Evolutionary conservation across 30 jellyfish, hydroid and myxozoan species (phyloP).

Genomic region (Turritopsis rubra): DNA sequence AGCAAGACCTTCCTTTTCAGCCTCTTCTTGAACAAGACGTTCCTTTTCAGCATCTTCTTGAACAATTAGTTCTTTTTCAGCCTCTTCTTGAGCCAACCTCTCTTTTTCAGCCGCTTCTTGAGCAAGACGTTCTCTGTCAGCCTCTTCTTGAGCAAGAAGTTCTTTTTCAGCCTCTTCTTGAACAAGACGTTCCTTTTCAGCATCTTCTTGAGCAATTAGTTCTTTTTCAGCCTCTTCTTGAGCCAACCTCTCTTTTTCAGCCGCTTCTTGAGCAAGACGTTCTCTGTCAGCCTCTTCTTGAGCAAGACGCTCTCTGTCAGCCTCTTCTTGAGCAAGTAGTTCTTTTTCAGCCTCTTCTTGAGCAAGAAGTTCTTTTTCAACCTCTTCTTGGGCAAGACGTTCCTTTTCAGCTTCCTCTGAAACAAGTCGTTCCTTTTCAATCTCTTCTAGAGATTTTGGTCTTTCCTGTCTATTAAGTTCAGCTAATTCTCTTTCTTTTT

Average conservation of each 20-base stretch:
- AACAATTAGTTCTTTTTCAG: conserved; percentile 20
- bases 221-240: conserved; percentile 23
- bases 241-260: conserved; percentile 18
- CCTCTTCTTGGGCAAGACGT: conserved; percentile 28
- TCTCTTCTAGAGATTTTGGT: conserved; percentile 8
- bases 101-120: conserved; percentile 2
- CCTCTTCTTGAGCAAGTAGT: conserved; percentile 26
- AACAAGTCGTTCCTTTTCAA: conserved; percentile 8
- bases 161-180: conserved; percentile 33
- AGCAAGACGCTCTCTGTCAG: conserved; percentile 23
- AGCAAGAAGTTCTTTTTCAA: conserved; percentile 24
- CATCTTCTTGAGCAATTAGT: conserved; percentile 29
- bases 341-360: conserved; percentile 29
- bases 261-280: conserved; percentile 29
- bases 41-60: conserved; percentile 17
- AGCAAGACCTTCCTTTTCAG: conserved; percentile 15
- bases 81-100: conserved; percentile 7
- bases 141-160: conserved; percentile 18
- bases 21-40: conserved; percentile 27
- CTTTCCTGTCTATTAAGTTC: background rate
- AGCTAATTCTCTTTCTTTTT: conserved; percentile 4
- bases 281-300: conserved; percentile 28
- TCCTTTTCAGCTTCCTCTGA: conserved; percentile 33
- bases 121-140: conserved; percentile 12
- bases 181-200: conserved; percentile 15